A percentile compares a stretch with the other conserved stretches of the same genome.
These are phyloP conservation scores for Strongylocentrotus purpuratus DNA, from an alignment of 35 echinoderm and acorn worm species.

Conservation along the genomic window DNA sequence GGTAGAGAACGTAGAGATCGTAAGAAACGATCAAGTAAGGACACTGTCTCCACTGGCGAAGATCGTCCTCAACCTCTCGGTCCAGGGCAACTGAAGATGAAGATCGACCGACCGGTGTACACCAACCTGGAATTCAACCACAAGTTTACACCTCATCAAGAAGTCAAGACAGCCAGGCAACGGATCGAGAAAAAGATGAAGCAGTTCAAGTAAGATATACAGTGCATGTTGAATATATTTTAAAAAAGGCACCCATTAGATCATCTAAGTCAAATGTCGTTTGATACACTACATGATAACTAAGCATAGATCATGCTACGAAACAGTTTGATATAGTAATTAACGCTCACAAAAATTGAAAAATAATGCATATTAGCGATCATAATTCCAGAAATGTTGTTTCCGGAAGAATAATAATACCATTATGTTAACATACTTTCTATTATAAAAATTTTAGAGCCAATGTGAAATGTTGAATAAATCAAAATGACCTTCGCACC, in stretches of 20 bases:
- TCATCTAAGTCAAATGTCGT: not conserved
- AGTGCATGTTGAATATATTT: not conserved
- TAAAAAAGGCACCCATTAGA: not conserved
- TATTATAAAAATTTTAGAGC: not conserved
- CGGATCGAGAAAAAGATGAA: not conserved
- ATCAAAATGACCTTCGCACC: too few species aligned
- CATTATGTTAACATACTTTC: too few species aligned
- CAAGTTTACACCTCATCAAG: not conserved
- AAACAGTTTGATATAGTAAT: not conserved
- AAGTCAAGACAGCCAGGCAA: not conserved
- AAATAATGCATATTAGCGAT: not conserved
- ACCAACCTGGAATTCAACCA: slow-evolving; percentile 10
- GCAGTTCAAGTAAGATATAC: slow-evolving; percentile 11
- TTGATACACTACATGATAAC: not conserved
- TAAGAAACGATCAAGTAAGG: not conserved
- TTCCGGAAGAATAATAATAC: too few species aligned
- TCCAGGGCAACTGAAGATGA: not conserved
- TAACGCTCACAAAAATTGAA: not conserved
- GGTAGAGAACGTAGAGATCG: not conserved
- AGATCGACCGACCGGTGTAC: not conserved
- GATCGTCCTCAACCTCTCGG: not conserved
- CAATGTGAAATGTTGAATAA: too few species aligned
- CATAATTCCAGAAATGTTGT: not conserved
- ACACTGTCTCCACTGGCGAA: not conserved
- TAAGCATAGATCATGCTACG: not conserved